Conservation (phyloP, 2,113 vertebrate species). For the Prionailurus bengalensis region DNA sequence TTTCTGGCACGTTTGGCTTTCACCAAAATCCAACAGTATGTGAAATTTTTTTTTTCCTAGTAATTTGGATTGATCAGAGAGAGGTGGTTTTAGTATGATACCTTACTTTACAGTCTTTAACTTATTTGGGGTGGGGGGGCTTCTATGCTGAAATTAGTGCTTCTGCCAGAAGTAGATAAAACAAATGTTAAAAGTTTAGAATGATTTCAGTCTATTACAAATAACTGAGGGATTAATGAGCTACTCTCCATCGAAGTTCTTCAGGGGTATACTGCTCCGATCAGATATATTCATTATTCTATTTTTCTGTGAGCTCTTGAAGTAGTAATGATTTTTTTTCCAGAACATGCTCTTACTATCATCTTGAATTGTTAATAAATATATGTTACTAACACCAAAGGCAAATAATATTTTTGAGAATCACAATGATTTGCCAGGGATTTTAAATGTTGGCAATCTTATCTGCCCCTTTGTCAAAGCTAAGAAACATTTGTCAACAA, state of each 20-base stretch:
- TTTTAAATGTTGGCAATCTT: conserved; percentile 6
- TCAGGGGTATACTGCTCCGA: neutral
- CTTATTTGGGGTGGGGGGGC: neutral
- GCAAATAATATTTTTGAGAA: neutral
- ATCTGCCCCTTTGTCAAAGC: neutral
- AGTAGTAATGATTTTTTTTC: conserved; percentile 28
- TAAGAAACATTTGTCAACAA: neutral
- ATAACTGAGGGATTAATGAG: neutral
- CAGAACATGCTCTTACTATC: neutral
- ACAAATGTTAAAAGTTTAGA: neutral
- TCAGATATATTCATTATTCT: neutral
- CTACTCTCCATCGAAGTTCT: neutral
- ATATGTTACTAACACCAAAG: neutral
- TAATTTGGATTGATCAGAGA: conserved; percentile 3
- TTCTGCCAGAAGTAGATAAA: neutral
- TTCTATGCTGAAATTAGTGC: neutral
- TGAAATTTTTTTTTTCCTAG: neutral
- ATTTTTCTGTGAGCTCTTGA: neutral
- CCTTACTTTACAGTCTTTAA: neutral
- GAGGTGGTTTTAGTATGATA: neutral
- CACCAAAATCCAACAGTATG: neutral
- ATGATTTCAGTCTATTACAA: conserved; percentile 33
- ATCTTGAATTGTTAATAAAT: conserved; percentile 15
- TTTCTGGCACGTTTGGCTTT: neutral
- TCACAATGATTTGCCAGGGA: neutral